Evolutionary conservation across 2,113 vertebrate genomes (phyloP), one percentile per base, ranked within the genome.

Genomic region (Takifugu flavidus): DNA sequence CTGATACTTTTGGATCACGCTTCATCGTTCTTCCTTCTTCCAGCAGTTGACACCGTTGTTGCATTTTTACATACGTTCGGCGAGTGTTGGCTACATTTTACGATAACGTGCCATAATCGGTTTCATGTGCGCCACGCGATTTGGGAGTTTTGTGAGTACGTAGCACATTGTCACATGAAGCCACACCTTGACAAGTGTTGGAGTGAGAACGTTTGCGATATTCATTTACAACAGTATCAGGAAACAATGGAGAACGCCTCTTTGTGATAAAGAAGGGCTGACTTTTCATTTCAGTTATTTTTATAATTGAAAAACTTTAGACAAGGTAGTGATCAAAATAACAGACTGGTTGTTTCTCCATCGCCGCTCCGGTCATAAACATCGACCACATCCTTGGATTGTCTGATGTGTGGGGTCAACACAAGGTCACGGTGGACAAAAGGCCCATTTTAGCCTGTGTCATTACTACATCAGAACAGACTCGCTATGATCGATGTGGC

Each of bases 371-470:
- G 52, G 27, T 66, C 68, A 45, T 42, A 6, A 66, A 74, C 12
- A 61, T 29, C 28, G 58, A 26, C 28, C 70, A 77, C 20, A 62
- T 76, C 71, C 72, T 70, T 31, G 51, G 43, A 71, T 60, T 70
- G 69, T 68, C 52, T 14, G 62, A 72, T 53, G 10, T 50, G 2
- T 63, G 25, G 0, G 46, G 59, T 75, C 59, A 70, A 6, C 47
- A 43, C 45, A 27, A 43, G 54, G 67, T 56, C 58, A 57, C 5
- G 45, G 50, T 45, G 56, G 27, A 74, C 45, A 72, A 74, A 70
- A 70, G 39, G 15, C 50, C 15, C 64, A 67, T 79, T 82, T 66
- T 72, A 49, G 29, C 70, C 45, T 53, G 0, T 15, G 34, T 14
- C 59, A 54, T 57, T 20, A 54, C 29, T 11, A 65, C 39, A 25